Evolutionary conservation across 2,113 vertebrate genomes (phyloP).

Genomic region (Oceanites oceanicus): DNA sequence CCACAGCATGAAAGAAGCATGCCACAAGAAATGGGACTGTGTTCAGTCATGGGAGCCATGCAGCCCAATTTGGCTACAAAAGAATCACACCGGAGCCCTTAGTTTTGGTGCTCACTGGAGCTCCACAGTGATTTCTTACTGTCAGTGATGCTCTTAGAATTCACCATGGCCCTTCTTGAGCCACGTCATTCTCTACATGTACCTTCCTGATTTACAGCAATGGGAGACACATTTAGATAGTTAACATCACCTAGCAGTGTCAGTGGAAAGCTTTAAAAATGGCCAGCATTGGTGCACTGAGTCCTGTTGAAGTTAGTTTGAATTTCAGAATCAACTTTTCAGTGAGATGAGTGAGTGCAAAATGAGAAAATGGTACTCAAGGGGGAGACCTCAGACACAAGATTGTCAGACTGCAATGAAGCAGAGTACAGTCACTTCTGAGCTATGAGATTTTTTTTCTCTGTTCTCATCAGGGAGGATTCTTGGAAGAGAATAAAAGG

Average conservation of each 20-base stretch:
- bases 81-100: neutral
- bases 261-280: neutral
- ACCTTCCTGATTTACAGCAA: neutral
- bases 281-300: neutral
- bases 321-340: neutral
- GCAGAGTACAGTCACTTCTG: neutral
- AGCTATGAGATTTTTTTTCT: neutral
- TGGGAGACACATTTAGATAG: neutral
- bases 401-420: neutral
- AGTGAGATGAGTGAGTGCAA: neutral
- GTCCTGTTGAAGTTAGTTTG: neutral
- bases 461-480: neutral
- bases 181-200: neutral
- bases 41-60: fast-evolving
- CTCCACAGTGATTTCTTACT: neutral
- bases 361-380: neutral
- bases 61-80: neutral
- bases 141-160: neutral
- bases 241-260: neutral
- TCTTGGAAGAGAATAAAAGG: neutral
- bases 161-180: neutral
- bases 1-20: neutral
- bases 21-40: neutral
- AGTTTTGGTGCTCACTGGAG: neutral
- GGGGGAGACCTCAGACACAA: neutral